A percentile compares a stretch with the other conserved stretches of the same genome.
These are phyloP conservation scores for Dryas iulia DNA, from an alignment of 1,140 invertebrate species.

Conservation along the genomic window DNA sequence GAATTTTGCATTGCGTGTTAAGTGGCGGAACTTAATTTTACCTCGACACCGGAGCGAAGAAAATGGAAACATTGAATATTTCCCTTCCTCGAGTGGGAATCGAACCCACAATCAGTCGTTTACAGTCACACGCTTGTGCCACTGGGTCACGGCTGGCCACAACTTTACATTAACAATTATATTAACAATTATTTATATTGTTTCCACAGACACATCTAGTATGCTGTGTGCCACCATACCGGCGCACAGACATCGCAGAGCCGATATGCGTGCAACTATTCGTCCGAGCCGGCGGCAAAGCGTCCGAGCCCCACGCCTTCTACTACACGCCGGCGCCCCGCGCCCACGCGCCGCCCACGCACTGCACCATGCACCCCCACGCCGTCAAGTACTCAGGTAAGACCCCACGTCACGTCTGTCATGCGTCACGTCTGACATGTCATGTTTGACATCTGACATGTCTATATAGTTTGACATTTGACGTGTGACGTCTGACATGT, in stretches of 20 bases:
- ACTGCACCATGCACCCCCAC: slow-evolving; percentile 55
- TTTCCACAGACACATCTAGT: slow-evolving; percentile 92
- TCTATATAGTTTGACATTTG: neutral
- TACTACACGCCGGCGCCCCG: slow-evolving; percentile 85
- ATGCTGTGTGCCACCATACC: slow-evolving; percentile 92
- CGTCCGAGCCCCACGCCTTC: slow-evolving; percentile 93
- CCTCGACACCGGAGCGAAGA: too few species aligned
- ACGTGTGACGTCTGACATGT: neutral
- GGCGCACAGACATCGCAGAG: slow-evolving; percentile 82
- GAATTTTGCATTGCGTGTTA: too few species aligned
- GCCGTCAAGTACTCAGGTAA: neutral
- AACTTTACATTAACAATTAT: too few species aligned
- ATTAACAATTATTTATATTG: too few species aligned
- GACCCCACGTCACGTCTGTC: neutral
- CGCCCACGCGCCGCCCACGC: slow-evolving; percentile 46
- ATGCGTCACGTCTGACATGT: neutral
- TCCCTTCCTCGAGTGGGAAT: too few species aligned
- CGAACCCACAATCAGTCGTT: too few species aligned
- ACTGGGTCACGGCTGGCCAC: too few species aligned
- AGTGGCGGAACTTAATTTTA: too few species aligned
- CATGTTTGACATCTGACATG: neutral
- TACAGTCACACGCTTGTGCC: too few species aligned
- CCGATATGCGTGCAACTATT: slow-evolving; percentile 88
- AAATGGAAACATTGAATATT: too few species aligned
- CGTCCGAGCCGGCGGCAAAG: slow-evolving; percentile 92